Conservation (phyloP, 2,888 invertebrate genomes). For the Scotopteryx bipunctaria region DNA sequence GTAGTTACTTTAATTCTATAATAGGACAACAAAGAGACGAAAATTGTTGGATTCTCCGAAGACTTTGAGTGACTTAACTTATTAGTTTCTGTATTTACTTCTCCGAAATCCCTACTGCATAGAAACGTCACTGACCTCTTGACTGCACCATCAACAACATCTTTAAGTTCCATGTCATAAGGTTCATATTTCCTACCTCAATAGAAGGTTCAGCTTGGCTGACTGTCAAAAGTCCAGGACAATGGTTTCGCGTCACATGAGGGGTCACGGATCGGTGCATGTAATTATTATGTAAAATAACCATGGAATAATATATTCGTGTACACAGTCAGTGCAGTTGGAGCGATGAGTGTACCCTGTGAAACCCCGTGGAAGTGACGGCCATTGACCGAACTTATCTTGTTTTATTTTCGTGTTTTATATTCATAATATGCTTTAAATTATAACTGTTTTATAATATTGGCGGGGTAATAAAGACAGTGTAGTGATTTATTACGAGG, state of each 20-base stretch:
- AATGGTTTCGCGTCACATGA: constrained; percentile 57
- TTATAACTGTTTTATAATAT: constrained; percentile 12
- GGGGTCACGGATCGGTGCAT: constrained; percentile 55
- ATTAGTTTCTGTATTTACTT: constrained; percentile 16
- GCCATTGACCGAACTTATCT: constrained; percentile 36
- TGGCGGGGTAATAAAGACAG: neutral
- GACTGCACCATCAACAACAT: constrained; percentile 26
- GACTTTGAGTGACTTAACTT: constrained; percentile 6
- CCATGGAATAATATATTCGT: constrained; percentile 27
- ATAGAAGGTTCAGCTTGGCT: constrained; percentile 57
- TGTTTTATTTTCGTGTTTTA: constrained; percentile 34
- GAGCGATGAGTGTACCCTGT: constrained; percentile 38
- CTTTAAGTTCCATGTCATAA: constrained; percentile 28
- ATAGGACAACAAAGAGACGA: constrained; percentile 19
- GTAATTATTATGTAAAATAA: constrained; percentile 51
- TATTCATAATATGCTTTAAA: constrained; percentile 24
- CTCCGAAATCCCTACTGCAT: constrained; percentile 14
- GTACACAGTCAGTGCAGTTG: constrained; percentile 20
- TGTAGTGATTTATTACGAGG: no score
- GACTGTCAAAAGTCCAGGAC: constrained; percentile 57
- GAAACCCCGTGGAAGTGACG: constrained; percentile 35
- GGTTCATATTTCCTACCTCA: constrained; percentile 32
- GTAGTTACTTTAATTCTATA: constrained; percentile 17
- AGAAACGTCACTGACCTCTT: constrained; percentile 47
- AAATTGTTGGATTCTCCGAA: constrained; percentile 10